Base-by-base conservation (phyloP, 2,888 invertebrate genomes). In the Polydrusus tereticollis region DNA sequence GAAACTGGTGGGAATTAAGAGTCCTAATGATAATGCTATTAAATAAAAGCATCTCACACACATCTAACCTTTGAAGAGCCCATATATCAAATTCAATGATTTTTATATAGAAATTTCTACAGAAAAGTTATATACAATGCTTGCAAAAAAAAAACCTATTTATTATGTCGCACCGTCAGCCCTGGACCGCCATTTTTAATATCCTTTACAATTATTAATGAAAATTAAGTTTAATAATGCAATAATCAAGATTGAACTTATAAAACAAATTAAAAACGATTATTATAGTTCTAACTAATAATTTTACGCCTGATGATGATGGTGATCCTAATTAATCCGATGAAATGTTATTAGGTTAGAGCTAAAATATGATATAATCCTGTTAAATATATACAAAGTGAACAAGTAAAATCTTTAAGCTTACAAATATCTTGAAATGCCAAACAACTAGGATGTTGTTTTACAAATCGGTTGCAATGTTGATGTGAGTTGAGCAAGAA, bases 1-100 rank as follows among this genome's bases (percentile, higher is more conserved):
- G 63, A 63, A 63, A 63, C 50, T 47, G 33, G 14, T 62, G 62
- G 16, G 60, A 60, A 60, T 7, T 16, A 16, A 12, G 2, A 41
- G 43, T 18, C 4, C 7, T 43, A 43, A 43, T 18, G 43, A 20
- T 10, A 18, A 45, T 45, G 36, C n/a, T 36, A 36, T 12, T 36
- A 36, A 36, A 36, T 12, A n/a, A n/a, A n/a, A n/a, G n/a, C n/a
- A n/a, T n/a, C n/a, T n/a, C n/a, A n/a, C n/a, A n/a, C n/a, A n/a
- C n/a, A n/a, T n/a, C n/a, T n/a, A n/a, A n/a, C n/a, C n/a, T n/a
- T n/a, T n/a, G n/a, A n/a, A n/a, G n/a, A n/a, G n/a, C n/a, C n/a
- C 29, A 7, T 29, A 29, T 29, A 7, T 29, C 7, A 7, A 29
- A 29, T 7, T 5, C 29, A 29, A 29, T 29, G 4, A 29, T 4